Base-by-base conservation (phyloP, 1,140 invertebrate species). In the Eriosoma lanigerum region DNA sequence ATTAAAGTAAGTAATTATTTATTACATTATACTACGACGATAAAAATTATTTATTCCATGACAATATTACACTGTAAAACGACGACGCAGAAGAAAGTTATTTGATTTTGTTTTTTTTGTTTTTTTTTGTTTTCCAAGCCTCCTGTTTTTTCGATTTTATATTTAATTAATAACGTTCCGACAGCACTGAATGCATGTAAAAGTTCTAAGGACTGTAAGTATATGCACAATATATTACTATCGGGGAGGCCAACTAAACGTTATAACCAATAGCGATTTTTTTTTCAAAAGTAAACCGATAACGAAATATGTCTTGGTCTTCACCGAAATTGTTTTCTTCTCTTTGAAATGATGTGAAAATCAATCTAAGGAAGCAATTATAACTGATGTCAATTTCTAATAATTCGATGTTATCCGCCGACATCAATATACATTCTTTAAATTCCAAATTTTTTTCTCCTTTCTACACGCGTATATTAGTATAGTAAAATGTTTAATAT, bases 331-430 rank as follows among this genome's bases (percentile, higher is more conserved):
- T 46, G 17, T 10, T 66, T 66, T 66, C 10, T 66, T 66, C 29
- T 62, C 19, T 62, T 32, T 62, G 32, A 62, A 32, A 62, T 62
- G 19, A 32, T 62, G 8, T 62, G 17, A 62, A 62, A 62, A 17
- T 62, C 60, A 62, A 32, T 62, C 17, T 29, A 32, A 8, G 17
- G 32, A n/a, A 60, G 32, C 3, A 38, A 3, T 8, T 38, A 38
- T 38, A 38, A 3, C 58, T 26, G 29, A 24, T 38, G 62, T 13
- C 17, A 64, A 38, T n/a, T n/a, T 64, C 32, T 29, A 21, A 64
- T 38, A 64, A 19, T 26, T 64, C 29, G 32, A 64, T 29, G 21
- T n/a, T n/a, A 9, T 64, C 29, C 9, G 10, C 19, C 17, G 32
- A 38, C 19, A 10, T 17, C 32, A 64, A 64, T 38, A 19, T 52